Evolutionary conservation across 92 coral and sea anemone genomes (phyloP), one percentile per base, ranked within the genome.

Genomic region (Galaxea fascicularis): DNA sequence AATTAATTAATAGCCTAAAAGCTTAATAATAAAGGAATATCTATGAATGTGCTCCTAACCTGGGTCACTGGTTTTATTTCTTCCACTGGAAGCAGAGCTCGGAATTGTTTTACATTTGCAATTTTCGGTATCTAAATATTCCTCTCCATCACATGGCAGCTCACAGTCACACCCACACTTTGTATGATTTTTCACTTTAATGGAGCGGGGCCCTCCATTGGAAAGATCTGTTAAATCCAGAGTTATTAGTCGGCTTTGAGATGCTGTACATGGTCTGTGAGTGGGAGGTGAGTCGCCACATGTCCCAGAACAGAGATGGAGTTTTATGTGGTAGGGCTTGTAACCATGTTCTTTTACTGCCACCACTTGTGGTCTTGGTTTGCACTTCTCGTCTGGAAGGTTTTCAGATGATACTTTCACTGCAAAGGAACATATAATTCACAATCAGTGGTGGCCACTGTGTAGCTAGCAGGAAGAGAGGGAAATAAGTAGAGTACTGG

Each of bases 221-320:
- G 54, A 26, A 8, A 74, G 69, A 83, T 70, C 83, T 28, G 29
- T 44, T 0, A 77, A 52, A 18, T 74, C 66, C 26, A 88, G 30
- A 12, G 27, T 0, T 15, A 89, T 67, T 17, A 17, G 52, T 21
- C 51, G 2, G 17, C 0, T 72, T 0, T 4, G 15, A 0, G 14
- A 0, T 49, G 65, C 45, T 29, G 0, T 39, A 41, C 94, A 90
- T 4, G 87, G 46, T 59, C 69, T 85, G 29, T 67, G 63, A 3
- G 10, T 66, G 44, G 92, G 77, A 15, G 76, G 85, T 21, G 78
- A 54, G 39, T 21, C 30, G 0, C 76, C 31, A 35, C 86, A 91
- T 16, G 95, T 91, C 44, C 95, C 95, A n/a, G 73, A 16, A 52
- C 95, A 91, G 27, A 74, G 90, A 71, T 85, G 31, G 18, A 91